These are phyloP conservation scores for Gortyna flavago DNA, from an alignment of 2,888 invertebrate species.

Conservation along the genomic window DNA sequence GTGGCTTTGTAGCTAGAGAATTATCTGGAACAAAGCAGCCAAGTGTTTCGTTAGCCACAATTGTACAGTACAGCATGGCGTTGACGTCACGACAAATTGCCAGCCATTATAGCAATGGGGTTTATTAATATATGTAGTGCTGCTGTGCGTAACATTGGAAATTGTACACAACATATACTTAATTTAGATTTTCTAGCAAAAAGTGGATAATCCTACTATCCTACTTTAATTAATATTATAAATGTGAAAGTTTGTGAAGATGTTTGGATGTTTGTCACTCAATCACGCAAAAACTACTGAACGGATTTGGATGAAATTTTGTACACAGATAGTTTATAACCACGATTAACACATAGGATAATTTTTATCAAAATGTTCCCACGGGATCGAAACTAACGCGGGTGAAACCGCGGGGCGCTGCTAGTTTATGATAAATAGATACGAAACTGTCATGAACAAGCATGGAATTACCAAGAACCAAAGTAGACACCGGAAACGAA, in stretches of 20 bases:
- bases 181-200: slow-evolving; percentile 26
- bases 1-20: slow-evolving; percentile 13
- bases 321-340: no score
- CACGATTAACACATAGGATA: no score
- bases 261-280: no score
- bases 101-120: slow-evolving; percentile 36
- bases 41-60: slow-evolving; percentile 55
- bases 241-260: no score
- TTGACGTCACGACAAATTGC: slow-evolving; percentile 62
- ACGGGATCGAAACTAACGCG: no score
- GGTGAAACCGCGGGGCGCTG: no score
- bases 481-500: neutral
- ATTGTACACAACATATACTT: slow-evolving; percentile 20
- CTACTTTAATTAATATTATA: no score
- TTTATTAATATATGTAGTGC: slow-evolving; percentile 42
- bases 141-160: slow-evolving; percentile 13
- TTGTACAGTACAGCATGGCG: slow-evolving; percentile 47
- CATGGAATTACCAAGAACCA: neutral
- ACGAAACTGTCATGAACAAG: slow-evolving; percentile 11
- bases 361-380: no score
- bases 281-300: no score
- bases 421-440: slow-evolving; percentile 23
- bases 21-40: slow-evolving; percentile 36
- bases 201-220: neutral
- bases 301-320: no score